Percentiles rank a stretch among this genome's conserved stretches.
These are phyloP conservation scores for Pteruthius melanotis DNA, from an alignment of 2,113 vertebrate genomes.

Conservation along the genomic window DNA sequence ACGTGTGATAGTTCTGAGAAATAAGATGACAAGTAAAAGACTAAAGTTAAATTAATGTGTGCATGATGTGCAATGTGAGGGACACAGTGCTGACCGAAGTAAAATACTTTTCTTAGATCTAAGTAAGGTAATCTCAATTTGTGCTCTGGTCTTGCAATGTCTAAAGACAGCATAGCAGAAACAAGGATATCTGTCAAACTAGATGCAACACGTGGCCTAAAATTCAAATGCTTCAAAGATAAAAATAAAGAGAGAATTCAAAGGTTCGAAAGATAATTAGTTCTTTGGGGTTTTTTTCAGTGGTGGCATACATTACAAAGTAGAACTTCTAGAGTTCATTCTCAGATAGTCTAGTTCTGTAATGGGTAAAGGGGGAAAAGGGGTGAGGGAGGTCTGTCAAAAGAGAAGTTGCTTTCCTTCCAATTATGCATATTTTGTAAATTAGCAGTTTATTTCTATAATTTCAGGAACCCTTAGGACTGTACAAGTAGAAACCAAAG, in stretches of 20 bases:
- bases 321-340: neutral
- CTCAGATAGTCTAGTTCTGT: neutral
- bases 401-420: neutral
- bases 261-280: neutral
- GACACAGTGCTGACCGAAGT: neutral
- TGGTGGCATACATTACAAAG: neutral
- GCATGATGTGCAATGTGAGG: neutral
- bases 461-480: neutral
- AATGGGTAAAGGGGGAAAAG: neutral
- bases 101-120: neutral
- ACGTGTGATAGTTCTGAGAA: accelerated
- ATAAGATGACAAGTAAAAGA: neutral
- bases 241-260: neutral
- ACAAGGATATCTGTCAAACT: neutral
- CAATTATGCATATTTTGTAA: neutral
- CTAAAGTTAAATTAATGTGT: neutral
- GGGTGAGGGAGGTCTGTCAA: neutral
- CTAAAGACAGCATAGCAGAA: neutral
- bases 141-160: neutral
- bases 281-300: neutral
- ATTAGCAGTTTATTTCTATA: neutral
- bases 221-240: neutral
- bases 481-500: neutral
- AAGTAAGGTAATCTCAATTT: neutral
- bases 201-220: neutral